Evolutionary conservation across 2,113 vertebrate species (phyloP), one percentile per base, ranked within the genome.

Genomic region (Penelope pileata): DNA sequence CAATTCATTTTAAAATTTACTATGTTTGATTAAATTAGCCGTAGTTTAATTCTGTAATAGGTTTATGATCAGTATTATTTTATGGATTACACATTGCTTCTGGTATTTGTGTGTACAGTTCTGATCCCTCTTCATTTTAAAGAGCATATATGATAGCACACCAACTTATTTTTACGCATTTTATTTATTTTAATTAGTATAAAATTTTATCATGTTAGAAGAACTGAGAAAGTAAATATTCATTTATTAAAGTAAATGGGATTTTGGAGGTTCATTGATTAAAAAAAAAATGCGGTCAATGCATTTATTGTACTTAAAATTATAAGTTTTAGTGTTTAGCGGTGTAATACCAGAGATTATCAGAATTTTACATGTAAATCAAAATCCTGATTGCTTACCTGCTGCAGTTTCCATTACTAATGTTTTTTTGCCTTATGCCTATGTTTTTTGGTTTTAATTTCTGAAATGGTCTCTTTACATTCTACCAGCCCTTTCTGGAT

Each of bases 151-250:
- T 97, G 90, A 88, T 97, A 97, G 84, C 82, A 95, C 94, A 80
- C 73, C 96, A 84, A 34, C 82, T 74, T 96, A 93, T 94, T 97
- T 97, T 97, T 86, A 83, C 98, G 96, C 88, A 72, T 91, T 97
- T 97, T 98, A 98, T 98, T 98, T 98, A 98, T 98, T 97, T 96
- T 96, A 96, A 97, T 96, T 97, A 94, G 92, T 96, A 82, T 85
- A 88, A 94, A 95, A 83, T 93, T 96, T 92, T 96, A 95, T 96
- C 75, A 56, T 97, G 80, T 90, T 93, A 87, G 78, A 76, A 56
- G 59, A 91, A 97, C 96, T 92, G 86, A 91, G 85, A 93, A 95
- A 97, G 67, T 68, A 95, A 97, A 91, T 94, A 96, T 81, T 92
- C 89, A 60, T 84, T 86, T 96, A 91, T 95, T 96, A 95, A 95